Base-by-base conservation (phyloP, 1,140 invertebrate genomes). In the Bombus impatiens region DNA sequence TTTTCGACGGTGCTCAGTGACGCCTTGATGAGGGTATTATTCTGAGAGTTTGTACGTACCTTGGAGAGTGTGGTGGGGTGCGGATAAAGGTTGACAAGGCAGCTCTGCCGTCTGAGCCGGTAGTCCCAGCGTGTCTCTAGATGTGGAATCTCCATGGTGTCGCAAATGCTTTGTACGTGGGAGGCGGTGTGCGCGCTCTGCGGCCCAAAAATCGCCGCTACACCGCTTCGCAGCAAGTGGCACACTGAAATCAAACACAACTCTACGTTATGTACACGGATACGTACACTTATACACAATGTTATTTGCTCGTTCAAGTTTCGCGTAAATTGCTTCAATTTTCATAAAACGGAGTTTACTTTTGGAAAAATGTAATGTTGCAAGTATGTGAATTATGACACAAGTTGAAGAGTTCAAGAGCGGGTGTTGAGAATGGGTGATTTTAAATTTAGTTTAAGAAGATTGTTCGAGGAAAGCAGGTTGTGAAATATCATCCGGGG, bases 131-230 rank as follows among this genome's bases (percentile, higher is more conserved):
- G 96, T 78, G 98, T 98, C 95, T 99, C 98, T 92, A 99, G 96
- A 94, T 99, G 98, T 3, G 98, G 98, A 91, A 99, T 97, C 95
- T 99, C 98, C 97, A 99, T 98, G 32, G 98, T 98, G 95, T 99
- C 98, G 94, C 98, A 99, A 91, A 99, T 99, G 80, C 98, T 98
- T 95, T 99, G 98, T 28, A 99, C 98, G 95, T 99, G 98, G 86
- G 97, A 98, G 4, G 98, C 98, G 5, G 98, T 98, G 76, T 98
- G 97, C 1, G 97, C 96, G 65, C 97, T 98, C 93, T 99, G 98
- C 5, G 98, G 98, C 1, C 98, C 98, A 93, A 99, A 99, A 92
- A 99, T 98, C 40, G 98, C 98, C 9, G 98, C 98, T 42, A 99
- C 98, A 18, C 98, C 98, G 90, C 96, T 97, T 87, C 97, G 96